Evolutionary conservation across 2,888 invertebrate species (phyloP).

Genomic region (Eilema depressum): DNA sequence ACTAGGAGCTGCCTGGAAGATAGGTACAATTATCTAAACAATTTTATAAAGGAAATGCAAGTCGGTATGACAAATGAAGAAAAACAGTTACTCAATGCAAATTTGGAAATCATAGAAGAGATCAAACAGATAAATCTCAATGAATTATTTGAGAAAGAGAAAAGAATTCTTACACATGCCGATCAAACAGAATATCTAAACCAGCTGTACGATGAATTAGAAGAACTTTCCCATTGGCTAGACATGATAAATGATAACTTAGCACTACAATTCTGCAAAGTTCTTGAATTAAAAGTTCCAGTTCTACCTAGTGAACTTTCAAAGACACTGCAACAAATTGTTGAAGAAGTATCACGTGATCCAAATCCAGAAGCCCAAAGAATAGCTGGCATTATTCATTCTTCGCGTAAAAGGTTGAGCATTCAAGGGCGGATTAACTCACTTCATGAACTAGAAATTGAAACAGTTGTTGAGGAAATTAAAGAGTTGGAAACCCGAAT

Average conservation of each 20-base stretch:
- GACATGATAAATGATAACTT: slow-evolving; percentile 56
- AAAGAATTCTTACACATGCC: slow-evolving; percentile 41
- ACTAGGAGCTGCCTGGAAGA: slow-evolving; percentile 49
- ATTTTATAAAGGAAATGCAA: slow-evolving; percentile 37
- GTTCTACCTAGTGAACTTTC: slow-evolving; percentile 45
- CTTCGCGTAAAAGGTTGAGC: slow-evolving; percentile 21
- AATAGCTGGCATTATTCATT: slow-evolving; percentile 29
- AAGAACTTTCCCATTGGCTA: slow-evolving; percentile 65
- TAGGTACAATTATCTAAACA: slow-evolving; percentile 40
- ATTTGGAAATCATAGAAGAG: slow-evolving; percentile 51
- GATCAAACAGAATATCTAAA: slow-evolving; percentile 55
- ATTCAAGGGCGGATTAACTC: slow-evolving; percentile 22
- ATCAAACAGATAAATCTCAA: slow-evolving; percentile 50
- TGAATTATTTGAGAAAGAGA: slow-evolving; percentile 54
- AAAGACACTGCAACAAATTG: slow-evolving; percentile 48
- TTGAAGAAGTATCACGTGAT: slow-evolving; percentile 48
- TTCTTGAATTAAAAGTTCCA: slow-evolving; percentile 45
- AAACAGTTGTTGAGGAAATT: slow-evolving; percentile 52
- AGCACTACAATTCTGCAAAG: slow-evolving; percentile 50
- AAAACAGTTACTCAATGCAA: slow-evolving; percentile 38
- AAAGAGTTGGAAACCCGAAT: slow-evolving; percentile 52
- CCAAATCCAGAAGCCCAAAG: slow-evolving; percentile 34
- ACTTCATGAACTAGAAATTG: slow-evolving; percentile 46
- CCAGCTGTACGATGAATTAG: slow-evolving; percentile 53
- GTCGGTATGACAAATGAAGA: slow-evolving; percentile 40